Percentiles rank a stretch among this genome's conserved stretches.
Evolutionary conservation across 1,140 invertebrate genomes (phyloP).

Genomic region (Ceratosolen solmsi): DNA sequence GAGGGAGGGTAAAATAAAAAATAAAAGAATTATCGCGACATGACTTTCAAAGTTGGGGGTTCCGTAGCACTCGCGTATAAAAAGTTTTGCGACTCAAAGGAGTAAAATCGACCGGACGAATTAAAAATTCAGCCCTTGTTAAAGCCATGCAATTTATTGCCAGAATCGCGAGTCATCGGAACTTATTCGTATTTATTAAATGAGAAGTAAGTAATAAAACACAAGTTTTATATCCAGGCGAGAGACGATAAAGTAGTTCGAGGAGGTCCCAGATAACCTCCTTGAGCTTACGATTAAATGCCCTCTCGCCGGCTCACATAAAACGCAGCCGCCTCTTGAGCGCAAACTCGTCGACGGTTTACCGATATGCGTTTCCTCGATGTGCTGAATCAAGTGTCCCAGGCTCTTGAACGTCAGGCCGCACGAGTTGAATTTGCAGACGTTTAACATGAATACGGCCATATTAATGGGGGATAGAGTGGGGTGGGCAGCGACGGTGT

Average conservation of each 20-base stretch:
- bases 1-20: too few relatives aligned
- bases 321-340: not conserved
- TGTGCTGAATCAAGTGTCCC: slow-evolving; percentile 86
- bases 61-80: too few relatives aligned
- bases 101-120: too few relatives aligned
- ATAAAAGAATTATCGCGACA: too few relatives aligned
- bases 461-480: slow-evolving; percentile 73
- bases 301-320: slow-evolving; percentile 4
- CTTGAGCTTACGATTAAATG: slow-evolving; percentile 22
- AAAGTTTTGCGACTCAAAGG: too few relatives aligned
- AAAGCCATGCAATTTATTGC: too few relatives aligned
- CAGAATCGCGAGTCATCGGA: not conserved
- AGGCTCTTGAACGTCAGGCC: slow-evolving; percentile 86
- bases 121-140: too few relatives aligned
- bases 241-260: slow-evolving; percentile 7
- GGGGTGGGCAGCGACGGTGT: not conserved
- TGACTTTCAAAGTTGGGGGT: too few relatives aligned
- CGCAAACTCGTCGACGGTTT: slow-evolving; percentile 61
- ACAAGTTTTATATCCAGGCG: not conserved
- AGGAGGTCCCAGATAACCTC: slow-evolving; percentile 56
- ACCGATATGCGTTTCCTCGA: slow-evolving; percentile 90
- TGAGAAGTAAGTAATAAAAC: too few relatives aligned
- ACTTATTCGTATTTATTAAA: not conserved
- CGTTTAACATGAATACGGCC: slow-evolving; percentile 90
- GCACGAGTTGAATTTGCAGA: slow-evolving; percentile 90